Base-by-base conservation (phyloP, 2,113 vertebrate genomes). In the Tringa solitaria region DNA sequence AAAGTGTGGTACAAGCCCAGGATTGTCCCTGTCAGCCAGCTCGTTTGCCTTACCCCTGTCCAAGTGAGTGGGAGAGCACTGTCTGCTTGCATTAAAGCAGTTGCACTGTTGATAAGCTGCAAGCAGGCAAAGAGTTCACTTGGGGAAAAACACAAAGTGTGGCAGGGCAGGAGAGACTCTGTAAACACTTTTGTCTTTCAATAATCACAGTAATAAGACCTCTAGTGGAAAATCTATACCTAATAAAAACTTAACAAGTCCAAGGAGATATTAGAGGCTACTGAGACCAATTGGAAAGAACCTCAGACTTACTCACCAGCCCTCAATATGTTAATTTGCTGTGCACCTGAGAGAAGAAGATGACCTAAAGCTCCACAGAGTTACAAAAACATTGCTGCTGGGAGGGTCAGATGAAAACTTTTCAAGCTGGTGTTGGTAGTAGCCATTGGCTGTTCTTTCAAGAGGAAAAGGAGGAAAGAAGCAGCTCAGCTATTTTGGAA, bases 241-340 rank as follows among this genome's bases (percentile, higher is more conserved):
- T 82, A 91, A 67, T 59, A 82, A 94, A 67, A 89, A 91, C 75
- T 83, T 80, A 87, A 75, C 64, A 91, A 72, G 24, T n/a, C 78
- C 65, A 74, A 87, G 33, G 43, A 79, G 37, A 53, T n/a, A 32
- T 21, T 84, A 53, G 70, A 76, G 32, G 14, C 79, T 87, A 84
- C 64, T 30, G n/a, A 83, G 84, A 68, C 17, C 59, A 88, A 8
- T 19, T 60, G 79, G 17, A 43, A 17, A 39, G 46, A 82, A 33
- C 26, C 45, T 45, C 12, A 75, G 64, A 78, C 51, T 60, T 81
- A 46, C 10, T 64, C 50, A 80, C 37, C 13, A 5, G 27, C 30
- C 41, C 60, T 87, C 64, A 72, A 4, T 76, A 87, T 45, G 35
- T 35, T 85, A 79, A 75, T 61, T 75, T 32, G 27, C 14, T 68